These are phyloP conservation scores for Eurystomus gularis DNA, from an alignment of 2,113 vertebrate genomes.

Conservation along the genomic window DNA sequence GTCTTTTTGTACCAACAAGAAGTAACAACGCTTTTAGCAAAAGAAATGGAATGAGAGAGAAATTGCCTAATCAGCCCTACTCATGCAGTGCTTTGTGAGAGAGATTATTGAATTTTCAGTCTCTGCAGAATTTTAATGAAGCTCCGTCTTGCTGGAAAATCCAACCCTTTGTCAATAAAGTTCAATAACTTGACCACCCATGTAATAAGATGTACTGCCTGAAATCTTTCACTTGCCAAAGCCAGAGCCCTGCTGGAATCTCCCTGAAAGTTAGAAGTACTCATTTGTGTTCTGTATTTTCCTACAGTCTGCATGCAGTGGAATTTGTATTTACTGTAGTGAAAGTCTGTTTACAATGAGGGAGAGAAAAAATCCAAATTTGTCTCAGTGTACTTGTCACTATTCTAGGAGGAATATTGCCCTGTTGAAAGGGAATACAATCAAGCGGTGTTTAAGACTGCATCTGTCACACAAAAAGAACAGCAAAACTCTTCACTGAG, in stretches of 20 bases:
- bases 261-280: slow-evolving; percentile 43
- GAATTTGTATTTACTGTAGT: slow-evolving; percentile 5
- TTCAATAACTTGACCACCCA: slow-evolving; percentile 89
- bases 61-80: slow-evolving; percentile 85
- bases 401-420: not conserved
- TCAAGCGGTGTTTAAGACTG: not conserved
- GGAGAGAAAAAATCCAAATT: not conserved
- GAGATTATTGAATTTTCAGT: slow-evolving; percentile 90
- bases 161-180: slow-evolving; percentile 81
- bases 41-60: slow-evolving; percentile 81
- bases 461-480: not conserved
- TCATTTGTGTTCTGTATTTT: slow-evolving; percentile 25
- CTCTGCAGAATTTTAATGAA: slow-evolving; percentile 91
- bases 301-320: not conserved
- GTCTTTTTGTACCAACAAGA: slow-evolving; percentile 83
- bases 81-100: slow-evolving; percentile 82
- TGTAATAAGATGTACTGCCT: slow-evolving; percentile 87
- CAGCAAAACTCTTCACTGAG: not conserved
- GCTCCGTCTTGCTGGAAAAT: slow-evolving; percentile 81
- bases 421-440: not conserved
- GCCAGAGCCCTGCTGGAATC: slow-evolving; percentile 40
- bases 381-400: not conserved
- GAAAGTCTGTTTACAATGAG: not conserved
- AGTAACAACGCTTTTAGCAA: slow-evolving; percentile 81
- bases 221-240: slow-evolving; percentile 78